Base-by-base conservation (phyloP, 2,888 invertebrate genomes). In the Diaperis boleti region DNA sequence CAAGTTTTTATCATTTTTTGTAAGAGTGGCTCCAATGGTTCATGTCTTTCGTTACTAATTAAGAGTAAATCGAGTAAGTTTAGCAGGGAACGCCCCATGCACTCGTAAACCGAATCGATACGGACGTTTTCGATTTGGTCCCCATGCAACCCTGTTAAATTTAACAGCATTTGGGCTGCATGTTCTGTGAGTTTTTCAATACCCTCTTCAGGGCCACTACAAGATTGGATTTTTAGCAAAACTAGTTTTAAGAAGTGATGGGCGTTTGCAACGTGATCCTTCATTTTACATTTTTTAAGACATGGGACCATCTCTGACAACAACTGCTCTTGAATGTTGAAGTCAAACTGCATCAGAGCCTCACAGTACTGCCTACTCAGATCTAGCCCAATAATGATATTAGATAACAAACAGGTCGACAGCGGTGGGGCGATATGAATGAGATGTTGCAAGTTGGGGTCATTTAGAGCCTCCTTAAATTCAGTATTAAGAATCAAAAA, bases 401-500 rank as follows among this genome's bases (percentile, higher is more conserved):
- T 75, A 0, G 69, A 62, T 18, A 79, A 65, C 7, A 80, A 44
- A 64, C 78, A 80, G 69, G 74, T 76, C 2, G 79, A 79, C 26
- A 80, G 42, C 56, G 67, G 67, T 0, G 79, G 78, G 37, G 75
- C 70, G 44, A 75, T 73, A 45, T 74, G 71, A 8, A 74, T 69
- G 35, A 81, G 67, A 70, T 80, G 79, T 2, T 65, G 45, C 66
- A 73, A 75, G 52, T 77, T 75, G 33, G 76, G 71, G n/a, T 74
- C 59, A 18, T 72, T 59, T 4, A 68, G 39, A 8, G 69, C 60
- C 47, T 41, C 54, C 39, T 73, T 69, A 8, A 50, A 11, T n/a
- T 74, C 70, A 4, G 78, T 76, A 63, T 81, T 81, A 33, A 81
- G 52, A 4, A 78, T 72, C 5, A 81, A 61, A 47, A 80, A 76